Evolutionary conservation across 2,888 invertebrate genomes (phyloP), one percentile per base, ranked within the genome.

Genomic region (Thera obeliscata): DNA sequence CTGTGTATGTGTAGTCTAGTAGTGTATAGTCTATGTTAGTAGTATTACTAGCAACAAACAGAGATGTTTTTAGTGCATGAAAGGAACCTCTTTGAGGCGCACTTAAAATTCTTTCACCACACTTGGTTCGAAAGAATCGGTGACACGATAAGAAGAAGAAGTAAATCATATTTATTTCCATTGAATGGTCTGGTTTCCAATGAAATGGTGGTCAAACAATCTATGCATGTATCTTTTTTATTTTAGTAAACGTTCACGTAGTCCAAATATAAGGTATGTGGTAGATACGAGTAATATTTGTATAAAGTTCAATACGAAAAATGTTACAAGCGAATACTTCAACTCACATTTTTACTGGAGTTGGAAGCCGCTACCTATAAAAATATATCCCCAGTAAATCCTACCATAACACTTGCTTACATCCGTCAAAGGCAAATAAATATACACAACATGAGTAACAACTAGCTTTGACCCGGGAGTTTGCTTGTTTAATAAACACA

Each of bases 341-440:
- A 58, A 43, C 33, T 50, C 56, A 22, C 22, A 36, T 52, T 52
- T 58, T 57, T 43, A 35, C 57, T 59, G 0, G 33, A 36, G 36
- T 50, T 12, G n/a, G 12, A 66, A 52, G 9, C 60, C 60, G 22
- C 48, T 48, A 60, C 60, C 56, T 60, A 9, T 49, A 9, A 38
- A 58, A 57, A 56, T 61, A 66, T 66, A 61, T 61, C 50, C 11
- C 36, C 56, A 35, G 56, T 12, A 56, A 66, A 62, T 61, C 61
- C 52, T 22, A 57, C 50, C 49, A 56, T 22, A 22, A 56, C 56
- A 56, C 61, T 56, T 60, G 59, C 48, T 36, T 43, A 56, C 48
- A 52, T 56, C 56, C 59, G 55, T 65, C 64, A 69, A 65, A 62
- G 60, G 55, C 56, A 65, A 69, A 67, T 67, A 69, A 64, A 71